Evolutionary conservation across 1,140 invertebrate genomes (phyloP), one percentile per base, ranked within the genome.

Genomic region (Pogonomyrmex californicus): DNA sequence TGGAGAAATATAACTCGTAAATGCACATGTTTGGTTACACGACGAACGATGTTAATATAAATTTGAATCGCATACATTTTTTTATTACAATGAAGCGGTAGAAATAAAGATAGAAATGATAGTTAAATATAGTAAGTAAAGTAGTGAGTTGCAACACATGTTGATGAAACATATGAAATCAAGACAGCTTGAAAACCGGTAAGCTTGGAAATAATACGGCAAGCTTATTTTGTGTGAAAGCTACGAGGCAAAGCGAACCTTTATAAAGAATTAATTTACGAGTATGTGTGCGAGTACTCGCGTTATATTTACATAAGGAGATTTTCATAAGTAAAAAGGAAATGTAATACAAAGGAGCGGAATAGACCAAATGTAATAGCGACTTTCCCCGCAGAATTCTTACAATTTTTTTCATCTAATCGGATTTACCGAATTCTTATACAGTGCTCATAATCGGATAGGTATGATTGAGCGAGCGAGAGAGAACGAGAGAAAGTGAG

Each of bases 341-440:
- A 33, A 23, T 23, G 23, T n/a, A n/a, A 1, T 30, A 23, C 9
- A 47, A 23, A 23, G 10, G 3, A 56, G n/a, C 17, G 23, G 17
- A 75, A 75, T 23, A 75, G 3, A 6, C 17, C 33, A n/a, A 38
- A 56, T 4, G 23, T 33, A 75, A 56, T 14, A 14, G 36, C 10
- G 14, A 33, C 10, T 23, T 23, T 23, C 23, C 9, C 6, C 30
- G 33, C 14, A 4, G 4, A 6, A 73, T 54, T 54, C 17, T 38
- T 14, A 38, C 49, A 17, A 73, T 38, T 33, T 51, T 38, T n/a
- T n/a, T 4, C 51, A n/a, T 47, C 41, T 36, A 73, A 73, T 56
- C 71, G 36, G 36, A 75, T 56, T 56, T 73, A 23, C 10, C 44
- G 2, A 71, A 71, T 51, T 71, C 44, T 51, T 49, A 23, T 23